Evolutionary conservation across 2,888 invertebrate species (phyloP).

Genomic region (Carabus problematicus): DNA sequence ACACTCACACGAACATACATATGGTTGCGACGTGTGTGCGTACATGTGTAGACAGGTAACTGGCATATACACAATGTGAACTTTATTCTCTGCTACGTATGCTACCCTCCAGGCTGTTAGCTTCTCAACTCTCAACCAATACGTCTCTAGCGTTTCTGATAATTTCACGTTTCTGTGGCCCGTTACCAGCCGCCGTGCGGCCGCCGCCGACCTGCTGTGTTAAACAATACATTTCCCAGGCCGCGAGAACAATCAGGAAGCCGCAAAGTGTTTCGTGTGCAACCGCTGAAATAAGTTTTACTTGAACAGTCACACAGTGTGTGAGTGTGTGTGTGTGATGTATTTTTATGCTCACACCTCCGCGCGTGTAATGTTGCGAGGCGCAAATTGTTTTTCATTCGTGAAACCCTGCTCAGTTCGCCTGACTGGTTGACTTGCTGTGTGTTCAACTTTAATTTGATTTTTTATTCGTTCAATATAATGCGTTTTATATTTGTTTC

Average conservation of each 20-base stretch:
- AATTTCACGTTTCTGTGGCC: too few species aligned
- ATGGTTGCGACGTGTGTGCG: too few species aligned
- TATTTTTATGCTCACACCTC: slow-evolving; percentile 3
- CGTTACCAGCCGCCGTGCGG: too few species aligned
- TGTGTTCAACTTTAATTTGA: slow-evolving; percentile 3
- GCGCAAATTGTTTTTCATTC: slow-evolving; percentile 7
- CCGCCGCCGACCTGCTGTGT: background rate
- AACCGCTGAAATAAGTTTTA: slow-evolving; percentile 5
- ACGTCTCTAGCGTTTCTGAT: too few species aligned
- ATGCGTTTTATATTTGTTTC: slow-evolving; percentile 10
- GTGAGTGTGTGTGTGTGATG: background rate
- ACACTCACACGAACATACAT: too few species aligned
- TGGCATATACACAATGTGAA: too few species aligned
- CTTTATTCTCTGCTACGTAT: too few species aligned
- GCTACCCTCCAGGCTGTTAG: too few species aligned
- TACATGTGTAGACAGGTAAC: too few species aligned
- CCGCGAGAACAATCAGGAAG: slow-evolving; percentile 2
- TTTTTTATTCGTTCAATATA: slow-evolving; percentile 4
- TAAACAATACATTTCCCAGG: slow-evolving; percentile 10
- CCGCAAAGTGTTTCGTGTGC: slow-evolving; percentile 1
- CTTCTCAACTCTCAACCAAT: too few species aligned
- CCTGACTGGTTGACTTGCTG: background rate
- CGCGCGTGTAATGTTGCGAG: background rate
- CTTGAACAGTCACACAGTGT: background rate
- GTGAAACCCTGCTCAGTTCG: background rate